Conservation (phyloP, 2,797 vertebrate species). For the Rhinogobio ventralis region DNA sequence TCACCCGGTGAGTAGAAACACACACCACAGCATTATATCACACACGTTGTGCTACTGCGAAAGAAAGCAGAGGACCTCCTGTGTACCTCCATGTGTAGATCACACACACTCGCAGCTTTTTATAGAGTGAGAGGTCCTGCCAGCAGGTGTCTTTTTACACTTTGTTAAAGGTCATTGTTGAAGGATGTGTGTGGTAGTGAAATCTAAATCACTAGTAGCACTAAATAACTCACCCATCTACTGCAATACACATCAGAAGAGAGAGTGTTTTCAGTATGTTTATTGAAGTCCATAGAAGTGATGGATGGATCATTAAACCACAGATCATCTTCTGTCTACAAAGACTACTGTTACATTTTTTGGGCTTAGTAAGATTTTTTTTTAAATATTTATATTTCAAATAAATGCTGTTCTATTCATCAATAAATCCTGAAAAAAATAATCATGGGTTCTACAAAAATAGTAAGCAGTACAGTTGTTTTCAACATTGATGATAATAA, state of each 20-base stretch:
- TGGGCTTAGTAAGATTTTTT: too few species aligned
- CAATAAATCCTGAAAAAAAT: background rate
- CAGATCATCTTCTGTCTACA: background rate
- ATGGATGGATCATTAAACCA: background rate
- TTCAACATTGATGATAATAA: background rate
- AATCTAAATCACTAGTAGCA: constrained; percentile 48
- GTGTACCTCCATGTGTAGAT: constrained; percentile 15
- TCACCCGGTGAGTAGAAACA: constrained; percentile 89
- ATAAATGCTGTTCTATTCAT: background rate
- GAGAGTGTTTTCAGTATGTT: background rate
- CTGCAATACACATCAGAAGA: background rate
- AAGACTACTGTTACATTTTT: background rate
- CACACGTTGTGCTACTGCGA: constrained; percentile 7
- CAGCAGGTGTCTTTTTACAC: constrained; percentile 44
- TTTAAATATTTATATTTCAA: too few species aligned
- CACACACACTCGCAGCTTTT: constrained; percentile 28
- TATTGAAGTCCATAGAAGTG: background rate
- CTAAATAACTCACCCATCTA: constrained; percentile 20
- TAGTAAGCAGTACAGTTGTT: background rate
- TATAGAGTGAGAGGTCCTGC: constrained; percentile 25
- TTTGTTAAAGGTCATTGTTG: constrained; percentile 53
- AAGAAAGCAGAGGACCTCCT: background rate
- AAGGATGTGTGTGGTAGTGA: constrained; percentile 36
- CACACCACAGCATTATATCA: constrained; percentile 18
- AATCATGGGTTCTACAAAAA: background rate